phyloP scores from a whole-genome alignment of 2,797 vertebrate genomes.

The Mus caroli region DNA sequence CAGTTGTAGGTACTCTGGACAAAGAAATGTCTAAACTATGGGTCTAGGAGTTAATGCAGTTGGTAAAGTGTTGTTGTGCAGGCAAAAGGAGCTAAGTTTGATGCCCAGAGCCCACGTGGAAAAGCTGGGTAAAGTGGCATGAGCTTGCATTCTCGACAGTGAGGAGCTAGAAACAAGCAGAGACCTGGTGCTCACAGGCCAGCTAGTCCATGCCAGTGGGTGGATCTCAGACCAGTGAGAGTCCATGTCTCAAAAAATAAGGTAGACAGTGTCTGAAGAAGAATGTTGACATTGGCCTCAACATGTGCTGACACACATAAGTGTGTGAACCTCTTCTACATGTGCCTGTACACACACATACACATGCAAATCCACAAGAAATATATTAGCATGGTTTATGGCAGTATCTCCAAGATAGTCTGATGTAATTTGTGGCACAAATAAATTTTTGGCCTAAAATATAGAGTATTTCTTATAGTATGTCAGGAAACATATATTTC shows the following conservation, averaged over 20 bases:
- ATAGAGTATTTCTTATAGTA: not conserved
- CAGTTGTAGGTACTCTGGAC: not conserved
- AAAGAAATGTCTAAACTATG: slow-evolving; percentile 32
- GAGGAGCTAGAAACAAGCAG: not conserved
- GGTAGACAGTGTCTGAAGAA: not conserved
- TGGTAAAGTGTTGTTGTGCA: not conserved
- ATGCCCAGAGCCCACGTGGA: not conserved
- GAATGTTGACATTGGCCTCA: not conserved
- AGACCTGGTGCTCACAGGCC: not conserved
- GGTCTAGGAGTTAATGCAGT: not conserved
- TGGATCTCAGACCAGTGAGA: not conserved
- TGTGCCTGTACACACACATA: not conserved
- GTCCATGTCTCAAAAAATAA: not conserved
- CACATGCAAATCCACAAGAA: not conserved
- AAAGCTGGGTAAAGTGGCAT: too few relatives aligned
- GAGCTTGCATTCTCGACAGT: not conserved
- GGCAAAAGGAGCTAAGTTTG: not conserved
- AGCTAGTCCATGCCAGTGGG: not conserved
- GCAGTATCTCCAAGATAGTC: not conserved
- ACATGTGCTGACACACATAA: not conserved
- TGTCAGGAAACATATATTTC: not conserved
- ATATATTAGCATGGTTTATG: slow-evolving; percentile 1
- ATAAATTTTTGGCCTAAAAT: not conserved
- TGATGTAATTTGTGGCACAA: slow-evolving; percentile 22
- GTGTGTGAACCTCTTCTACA: not conserved